Evolutionary conservation across 2,113 vertebrate species (phyloP).

Genomic region (Elephantulus edwardii): DNA sequence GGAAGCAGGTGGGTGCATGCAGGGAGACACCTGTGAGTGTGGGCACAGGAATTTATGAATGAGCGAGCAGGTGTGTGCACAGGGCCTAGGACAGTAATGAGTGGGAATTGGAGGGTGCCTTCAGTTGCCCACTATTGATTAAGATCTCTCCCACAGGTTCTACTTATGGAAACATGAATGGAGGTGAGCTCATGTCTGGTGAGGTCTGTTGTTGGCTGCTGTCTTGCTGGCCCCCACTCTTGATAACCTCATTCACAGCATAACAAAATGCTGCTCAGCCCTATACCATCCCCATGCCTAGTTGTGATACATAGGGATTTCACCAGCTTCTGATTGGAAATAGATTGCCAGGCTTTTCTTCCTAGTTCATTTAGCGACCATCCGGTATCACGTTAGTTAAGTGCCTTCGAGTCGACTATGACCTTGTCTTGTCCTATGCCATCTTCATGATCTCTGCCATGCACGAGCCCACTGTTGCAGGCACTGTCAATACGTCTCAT

Average conservation of each 20-base stretch:
- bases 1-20: not conserved
- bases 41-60: conserved; percentile 26
- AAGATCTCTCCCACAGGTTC: not conserved
- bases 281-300: not conserved
- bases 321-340: not conserved
- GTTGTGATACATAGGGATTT: not conserved
- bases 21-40: conserved; percentile 44
- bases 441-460: too few species aligned
- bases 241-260: not conserved
- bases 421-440: too few species aligned
- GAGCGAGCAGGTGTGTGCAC: not conserved
- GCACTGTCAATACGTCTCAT: too few species aligned
- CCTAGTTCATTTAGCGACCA: too few species aligned
- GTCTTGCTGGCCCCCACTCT: not conserved
- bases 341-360: not conserved
- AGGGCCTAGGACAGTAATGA: too few species aligned
- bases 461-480: too few species aligned
- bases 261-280: not conserved
- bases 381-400: too few species aligned
- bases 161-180: accelerated
- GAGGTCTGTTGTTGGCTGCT: not conserved
- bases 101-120: not conserved
- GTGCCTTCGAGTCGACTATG: too few species aligned
- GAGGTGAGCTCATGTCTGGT: not conserved
- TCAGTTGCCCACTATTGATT: too few species aligned